Conservation (phyloP, 2,113 vertebrate genomes). For the Egretta garzetta region DNA sequence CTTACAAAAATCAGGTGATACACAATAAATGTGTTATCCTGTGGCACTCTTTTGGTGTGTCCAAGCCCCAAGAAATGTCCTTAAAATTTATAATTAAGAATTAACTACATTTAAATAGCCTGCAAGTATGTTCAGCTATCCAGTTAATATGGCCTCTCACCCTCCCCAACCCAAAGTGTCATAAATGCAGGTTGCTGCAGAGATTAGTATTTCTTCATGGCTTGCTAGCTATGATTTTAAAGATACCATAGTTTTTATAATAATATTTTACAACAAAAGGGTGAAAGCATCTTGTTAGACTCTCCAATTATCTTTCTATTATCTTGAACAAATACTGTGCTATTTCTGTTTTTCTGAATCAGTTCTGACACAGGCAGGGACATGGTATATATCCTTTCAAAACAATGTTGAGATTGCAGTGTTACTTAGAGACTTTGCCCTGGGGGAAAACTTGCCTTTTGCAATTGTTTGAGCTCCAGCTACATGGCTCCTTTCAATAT, state of each 20-base stretch:
- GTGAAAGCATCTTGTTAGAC: slow-evolving; percentile 32
- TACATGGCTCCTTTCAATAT: neutral
- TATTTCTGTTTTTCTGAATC: slow-evolving; percentile 50
- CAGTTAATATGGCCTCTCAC: neutral
- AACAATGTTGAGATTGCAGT: slow-evolving; percentile 50
- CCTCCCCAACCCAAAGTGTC: neutral
- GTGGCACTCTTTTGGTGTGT: neutral
- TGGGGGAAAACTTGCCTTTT: slow-evolving; percentile 54
- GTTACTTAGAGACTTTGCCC: slow-evolving; percentile 53
- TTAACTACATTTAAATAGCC: neutral
- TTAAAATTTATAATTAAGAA: neutral
- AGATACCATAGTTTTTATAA: neutral
- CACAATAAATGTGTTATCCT: neutral
- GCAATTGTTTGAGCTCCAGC: slow-evolving; percentile 53
- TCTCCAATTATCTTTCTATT: slow-evolving; percentile 18
- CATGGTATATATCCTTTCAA: slow-evolving; percentile 33
- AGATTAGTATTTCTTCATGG: neutral
- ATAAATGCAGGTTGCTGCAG: neutral
- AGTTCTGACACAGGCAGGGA: slow-evolving; percentile 35
- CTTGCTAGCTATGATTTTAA: neutral
- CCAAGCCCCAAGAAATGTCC: neutral
- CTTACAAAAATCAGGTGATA: neutral
- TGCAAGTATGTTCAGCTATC: neutral
- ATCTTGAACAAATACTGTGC: slow-evolving; percentile 42
- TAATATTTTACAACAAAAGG: neutral